Conservation (phyloP, 2,797 vertebrate species). For the Rallus crepitans region DNA sequence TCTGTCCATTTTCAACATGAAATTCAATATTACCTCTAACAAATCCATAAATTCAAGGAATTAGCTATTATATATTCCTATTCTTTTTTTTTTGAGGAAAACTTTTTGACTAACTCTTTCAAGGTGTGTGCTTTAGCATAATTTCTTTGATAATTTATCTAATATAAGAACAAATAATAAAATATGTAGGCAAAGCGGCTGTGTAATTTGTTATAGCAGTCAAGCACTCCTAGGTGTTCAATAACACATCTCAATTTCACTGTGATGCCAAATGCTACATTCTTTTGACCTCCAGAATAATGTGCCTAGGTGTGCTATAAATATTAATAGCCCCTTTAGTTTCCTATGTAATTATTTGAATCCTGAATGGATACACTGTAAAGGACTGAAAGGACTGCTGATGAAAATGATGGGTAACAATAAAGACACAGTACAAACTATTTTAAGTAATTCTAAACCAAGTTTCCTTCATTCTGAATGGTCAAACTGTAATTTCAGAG, state of each 20-base stretch:
- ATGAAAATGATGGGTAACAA: background rate
- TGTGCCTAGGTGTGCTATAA: background rate
- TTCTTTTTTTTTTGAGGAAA: background rate
- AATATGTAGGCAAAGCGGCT: background rate
- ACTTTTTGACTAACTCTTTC: background rate
- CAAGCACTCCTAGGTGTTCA: background rate
- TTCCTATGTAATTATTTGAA: background rate
- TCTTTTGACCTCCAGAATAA: slow-evolving; percentile 26
- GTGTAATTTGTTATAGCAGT: background rate
- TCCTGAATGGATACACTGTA: background rate
- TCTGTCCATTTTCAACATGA: background rate
- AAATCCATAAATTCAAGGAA: background rate
- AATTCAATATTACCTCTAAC: background rate
- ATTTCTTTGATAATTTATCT: background rate
- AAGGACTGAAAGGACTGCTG: background rate
- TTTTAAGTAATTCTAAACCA: background rate
- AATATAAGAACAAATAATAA: background rate
- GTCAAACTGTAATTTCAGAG: background rate
- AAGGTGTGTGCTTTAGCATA: background rate
- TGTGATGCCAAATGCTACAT: background rate
- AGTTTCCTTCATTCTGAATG: background rate
- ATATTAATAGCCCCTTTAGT: slow-evolving; percentile 11
- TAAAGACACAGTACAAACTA: background rate
- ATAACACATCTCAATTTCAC: background rate
- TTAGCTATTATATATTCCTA: background rate